phyloP scores from a whole-genome alignment of 2,113 vertebrate genomes.

The Struthio camelus region DNA sequence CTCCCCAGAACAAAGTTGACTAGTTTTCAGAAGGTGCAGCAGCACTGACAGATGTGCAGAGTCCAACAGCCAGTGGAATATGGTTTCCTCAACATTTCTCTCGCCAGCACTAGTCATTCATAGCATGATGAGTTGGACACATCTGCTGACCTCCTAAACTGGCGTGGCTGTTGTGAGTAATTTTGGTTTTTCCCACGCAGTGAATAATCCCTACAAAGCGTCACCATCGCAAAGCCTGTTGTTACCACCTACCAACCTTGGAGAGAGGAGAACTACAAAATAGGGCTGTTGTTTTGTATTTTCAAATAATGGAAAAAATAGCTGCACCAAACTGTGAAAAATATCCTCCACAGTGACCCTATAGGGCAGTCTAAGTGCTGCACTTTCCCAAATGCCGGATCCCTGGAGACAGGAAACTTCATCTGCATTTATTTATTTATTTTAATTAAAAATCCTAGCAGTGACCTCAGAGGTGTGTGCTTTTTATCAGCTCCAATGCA shows the following conservation, averaged over 20 bases:
- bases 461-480: constrained; percentile 74
- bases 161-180: constrained; percentile 5
- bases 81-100: background rate
- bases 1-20: background rate
- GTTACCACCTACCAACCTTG: background rate
- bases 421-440: constrained; percentile 61
- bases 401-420: constrained; percentile 62
- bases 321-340: background rate
- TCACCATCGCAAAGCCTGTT: background rate
- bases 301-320: background rate
- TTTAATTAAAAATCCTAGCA: constrained; percentile 60
- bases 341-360: background rate
- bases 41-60: background rate
- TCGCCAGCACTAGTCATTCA: background rate
- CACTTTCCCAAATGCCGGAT: constrained; percentile 36
- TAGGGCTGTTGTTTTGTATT: background rate
- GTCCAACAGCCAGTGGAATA: constrained; percentile 15
- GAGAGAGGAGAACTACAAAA: background rate
- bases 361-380: background rate
- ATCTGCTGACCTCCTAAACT: constrained; percentile 40
- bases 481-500: constrained; percentile 77
- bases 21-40: background rate
- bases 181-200: background rate
- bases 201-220: background rate
- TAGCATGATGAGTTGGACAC: constrained; percentile 35